These are phyloP conservation scores for Apocheima hispidaria DNA, from an alignment of 2,888 invertebrate species.

Conservation along the genomic window DNA sequence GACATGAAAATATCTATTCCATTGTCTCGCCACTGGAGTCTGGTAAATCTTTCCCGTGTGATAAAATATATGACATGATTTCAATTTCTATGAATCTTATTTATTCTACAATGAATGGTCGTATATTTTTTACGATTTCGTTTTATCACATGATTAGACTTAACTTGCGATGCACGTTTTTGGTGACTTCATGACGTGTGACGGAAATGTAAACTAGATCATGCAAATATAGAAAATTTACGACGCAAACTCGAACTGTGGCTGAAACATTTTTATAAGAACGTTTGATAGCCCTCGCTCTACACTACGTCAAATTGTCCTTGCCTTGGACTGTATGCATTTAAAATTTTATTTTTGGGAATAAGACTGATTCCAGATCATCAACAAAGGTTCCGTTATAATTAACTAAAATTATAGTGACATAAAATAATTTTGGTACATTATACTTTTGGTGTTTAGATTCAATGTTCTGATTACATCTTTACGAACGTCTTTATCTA, in stretches of 20 bases:
- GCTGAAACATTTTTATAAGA: not conserved
- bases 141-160: too few species aligned
- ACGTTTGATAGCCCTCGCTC: too few species aligned
- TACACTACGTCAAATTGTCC: not conserved
- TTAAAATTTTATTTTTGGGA: conserved; percentile 36
- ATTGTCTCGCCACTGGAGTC: not conserved
- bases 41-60: not conserved
- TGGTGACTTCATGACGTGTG: too few species aligned
- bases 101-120: too few species aligned
- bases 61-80: not conserved
- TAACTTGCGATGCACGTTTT: too few species aligned
- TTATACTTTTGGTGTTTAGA: conserved; percentile 27
- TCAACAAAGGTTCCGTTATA: too few species aligned
- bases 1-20: not conserved
- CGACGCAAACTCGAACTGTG: not conserved
- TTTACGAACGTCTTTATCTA: conserved; percentile 29
- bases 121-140: not conserved
- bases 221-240: not conserved
- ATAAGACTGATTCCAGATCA: conserved; percentile 49
- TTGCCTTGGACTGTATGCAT: not conserved
- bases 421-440: conserved; percentile 10
- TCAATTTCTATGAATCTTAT: not conserved
- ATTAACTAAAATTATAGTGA: too few species aligned
- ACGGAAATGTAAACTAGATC: not conserved
- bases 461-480: conserved; percentile 37